These are phyloP conservation scores for Cyphomyrmex costatus DNA, from an alignment of 1,140 invertebrate species.

Conservation along the genomic window DNA sequence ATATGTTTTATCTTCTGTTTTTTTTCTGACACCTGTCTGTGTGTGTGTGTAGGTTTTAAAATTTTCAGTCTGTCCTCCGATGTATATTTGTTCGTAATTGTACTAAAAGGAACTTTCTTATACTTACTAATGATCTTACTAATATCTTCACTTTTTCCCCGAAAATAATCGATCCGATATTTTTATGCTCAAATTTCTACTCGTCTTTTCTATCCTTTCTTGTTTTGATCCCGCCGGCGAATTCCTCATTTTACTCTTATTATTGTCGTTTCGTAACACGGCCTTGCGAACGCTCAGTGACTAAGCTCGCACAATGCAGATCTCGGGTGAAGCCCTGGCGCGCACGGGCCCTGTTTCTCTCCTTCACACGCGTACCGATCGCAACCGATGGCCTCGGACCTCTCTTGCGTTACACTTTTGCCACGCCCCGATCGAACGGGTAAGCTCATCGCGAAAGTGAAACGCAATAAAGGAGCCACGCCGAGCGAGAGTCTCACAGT, in stretches of 20 bases:
- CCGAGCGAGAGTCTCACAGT: conserved; percentile 71
- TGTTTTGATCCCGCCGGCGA: neutral
- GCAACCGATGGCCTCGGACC: conserved; percentile 77
- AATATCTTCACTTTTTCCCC: neutral
- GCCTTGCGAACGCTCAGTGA: conserved; percentile 62
- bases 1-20: neutral
- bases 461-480: conserved; percentile 86
- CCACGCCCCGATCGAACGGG: conserved; percentile 84
- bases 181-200: neutral
- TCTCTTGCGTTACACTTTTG: conserved; percentile 86
- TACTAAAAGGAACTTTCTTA: neutral
- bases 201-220: neutral
- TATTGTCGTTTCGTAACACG: conserved; percentile 50
- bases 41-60: too few species aligned
- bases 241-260: conserved; percentile 62
- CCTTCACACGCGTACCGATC: conserved; percentile 70
- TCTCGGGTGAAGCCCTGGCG: conserved; percentile 62
- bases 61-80: neutral
- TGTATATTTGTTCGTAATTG: neutral
- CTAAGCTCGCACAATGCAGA: conserved; percentile 69
- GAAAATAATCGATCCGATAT: neutral
- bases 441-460: conserved; percentile 86
- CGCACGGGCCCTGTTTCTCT: conserved; percentile 72
- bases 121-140: neutral
- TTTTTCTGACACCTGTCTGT: neutral